A percentile compares a stretch with the other conserved stretches of the same genome.
These are phyloP conservation scores for Hippopotamus amphibius DNA, from an alignment of 2,113 vertebrate species.

Conservation along the genomic window DNA sequence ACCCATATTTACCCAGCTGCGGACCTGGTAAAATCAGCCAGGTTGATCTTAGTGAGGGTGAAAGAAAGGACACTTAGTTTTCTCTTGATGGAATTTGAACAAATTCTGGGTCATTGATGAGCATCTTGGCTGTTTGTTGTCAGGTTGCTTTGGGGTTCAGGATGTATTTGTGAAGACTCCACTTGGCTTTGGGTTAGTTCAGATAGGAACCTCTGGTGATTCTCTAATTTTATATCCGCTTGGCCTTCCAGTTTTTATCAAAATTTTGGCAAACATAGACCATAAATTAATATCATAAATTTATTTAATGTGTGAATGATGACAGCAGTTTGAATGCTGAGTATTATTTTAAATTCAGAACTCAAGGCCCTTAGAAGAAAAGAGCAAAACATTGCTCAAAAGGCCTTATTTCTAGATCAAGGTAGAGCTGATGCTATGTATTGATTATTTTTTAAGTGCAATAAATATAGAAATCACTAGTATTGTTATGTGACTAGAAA, in stretches of 20 bases:
- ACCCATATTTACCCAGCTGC: background rate
- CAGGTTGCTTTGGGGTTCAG: background rate
- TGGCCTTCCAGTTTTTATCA: conserved; percentile 37
- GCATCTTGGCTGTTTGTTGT: background rate
- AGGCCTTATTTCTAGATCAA: conserved; percentile 15
- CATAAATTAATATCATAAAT: conserved; percentile 44
- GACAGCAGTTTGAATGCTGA: conserved; percentile 18
- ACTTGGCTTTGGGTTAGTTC: background rate
- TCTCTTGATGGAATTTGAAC: background rate
- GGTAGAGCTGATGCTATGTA: background rate
- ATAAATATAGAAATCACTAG: conserved; percentile 4
- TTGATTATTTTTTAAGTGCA: background rate
- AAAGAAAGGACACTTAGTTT: background rate
- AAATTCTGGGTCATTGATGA: background rate
- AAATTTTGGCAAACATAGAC: conserved; percentile 23
- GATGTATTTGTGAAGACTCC: background rate
- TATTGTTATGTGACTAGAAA: conserved; percentile 13
- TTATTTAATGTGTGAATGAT: conserved; percentile 19
- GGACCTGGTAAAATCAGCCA: background rate
- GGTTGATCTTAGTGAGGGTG: background rate
- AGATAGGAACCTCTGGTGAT: background rate
- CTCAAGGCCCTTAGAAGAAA: background rate
- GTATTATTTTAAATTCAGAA: conserved; percentile 50
- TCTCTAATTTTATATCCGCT: background rate
- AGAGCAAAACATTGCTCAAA: background rate